phyloP scores from a whole-genome alignment of 2,888 invertebrate genomes.

The Napeogenes sylphis region DNA sequence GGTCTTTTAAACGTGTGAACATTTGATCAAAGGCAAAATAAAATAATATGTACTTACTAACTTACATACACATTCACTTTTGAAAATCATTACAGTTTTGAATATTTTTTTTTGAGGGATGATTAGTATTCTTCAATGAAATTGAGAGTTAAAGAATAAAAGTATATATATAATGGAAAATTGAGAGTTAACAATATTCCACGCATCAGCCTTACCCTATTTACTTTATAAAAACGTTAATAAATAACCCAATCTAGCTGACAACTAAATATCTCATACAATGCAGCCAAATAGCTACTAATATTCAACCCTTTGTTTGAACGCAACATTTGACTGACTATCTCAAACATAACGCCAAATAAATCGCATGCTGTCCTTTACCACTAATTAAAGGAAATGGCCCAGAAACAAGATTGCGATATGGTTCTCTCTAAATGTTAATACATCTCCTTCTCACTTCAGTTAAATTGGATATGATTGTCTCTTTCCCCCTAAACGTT shows the following conservation, averaged over 20 bases:
- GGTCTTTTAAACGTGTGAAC: too few species aligned
- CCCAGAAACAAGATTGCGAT: slow-evolving; percentile 79
- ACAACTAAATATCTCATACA: slow-evolving; percentile 5
- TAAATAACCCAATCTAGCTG: background rate
- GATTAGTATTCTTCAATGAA: too few species aligned
- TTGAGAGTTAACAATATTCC: background rate
- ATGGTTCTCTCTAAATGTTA: slow-evolving; percentile 67
- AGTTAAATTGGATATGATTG: slow-evolving; percentile 18
- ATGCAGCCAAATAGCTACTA: slow-evolving; percentile 13
- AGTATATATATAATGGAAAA: too few species aligned
- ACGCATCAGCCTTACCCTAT: background rate
- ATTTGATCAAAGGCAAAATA: too few species aligned
- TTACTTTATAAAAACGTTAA: background rate
- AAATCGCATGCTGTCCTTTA: slow-evolving; percentile 68
- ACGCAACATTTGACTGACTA: slow-evolving; percentile 54
- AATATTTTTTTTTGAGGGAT: too few species aligned
- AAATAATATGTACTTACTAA: too few species aligned
- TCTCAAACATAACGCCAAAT: slow-evolving; percentile 58
- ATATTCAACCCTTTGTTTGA: slow-evolving; percentile 38
- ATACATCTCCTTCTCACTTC: slow-evolving; percentile 40
- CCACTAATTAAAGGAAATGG: slow-evolving; percentile 78
- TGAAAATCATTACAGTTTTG: too few species aligned
- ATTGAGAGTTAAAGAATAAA: too few species aligned
- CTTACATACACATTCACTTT: too few species aligned
- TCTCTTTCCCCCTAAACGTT: slow-evolving; percentile 65